Base-by-base conservation (phyloP, 2,797 vertebrate genomes). In the Pseudomugil gertrudae region DNA sequence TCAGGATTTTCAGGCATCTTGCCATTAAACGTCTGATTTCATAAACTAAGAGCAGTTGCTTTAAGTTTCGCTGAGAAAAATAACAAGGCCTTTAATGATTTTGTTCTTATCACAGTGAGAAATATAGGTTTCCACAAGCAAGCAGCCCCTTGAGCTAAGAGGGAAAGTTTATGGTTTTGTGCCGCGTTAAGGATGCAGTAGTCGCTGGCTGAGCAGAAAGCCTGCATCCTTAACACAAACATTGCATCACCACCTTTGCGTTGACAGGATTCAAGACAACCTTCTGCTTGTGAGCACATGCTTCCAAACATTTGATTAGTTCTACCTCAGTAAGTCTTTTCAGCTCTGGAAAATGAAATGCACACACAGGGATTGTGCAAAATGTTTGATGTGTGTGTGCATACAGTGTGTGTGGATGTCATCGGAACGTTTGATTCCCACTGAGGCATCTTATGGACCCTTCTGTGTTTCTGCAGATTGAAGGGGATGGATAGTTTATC, bases 281-380 rank as follows among this genome's bases (percentile, higher is more conserved):
- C 10, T 38, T 58, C 52, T 66, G 32, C 53, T 74, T 35, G 24
- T 60, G 7, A 69, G 51, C 74, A 63, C 68, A 57, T 40, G 67
- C 52, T 57, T 57, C 15, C 66, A 60, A 72, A 84, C 59, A 60
- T 78, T 76, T 57, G 68, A 43, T 83, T 74, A 76, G 58, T 83
- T 71, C 80, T 60, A 74, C 79, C 27, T 84, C 63, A 63, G 64
- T 76, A 69, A 80, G 67, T 84, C n/a, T 78, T 78, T 60, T 63
- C 48, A 35, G 62, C 32, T 8, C 50, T 54, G 63, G 61, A 73
- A 76, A 68, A 45, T 54, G 51, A 79, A 83, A 70, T 35, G 61
- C 35, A 45, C 59, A 54, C 67, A 68, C 54, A 66, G 71, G 57
- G 72, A 61, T 54, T 69, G 56, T 72, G 56, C 66, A 77, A 78